Conservation (phyloP, 2,888 invertebrate species). For the Protonemura montana region DNA sequence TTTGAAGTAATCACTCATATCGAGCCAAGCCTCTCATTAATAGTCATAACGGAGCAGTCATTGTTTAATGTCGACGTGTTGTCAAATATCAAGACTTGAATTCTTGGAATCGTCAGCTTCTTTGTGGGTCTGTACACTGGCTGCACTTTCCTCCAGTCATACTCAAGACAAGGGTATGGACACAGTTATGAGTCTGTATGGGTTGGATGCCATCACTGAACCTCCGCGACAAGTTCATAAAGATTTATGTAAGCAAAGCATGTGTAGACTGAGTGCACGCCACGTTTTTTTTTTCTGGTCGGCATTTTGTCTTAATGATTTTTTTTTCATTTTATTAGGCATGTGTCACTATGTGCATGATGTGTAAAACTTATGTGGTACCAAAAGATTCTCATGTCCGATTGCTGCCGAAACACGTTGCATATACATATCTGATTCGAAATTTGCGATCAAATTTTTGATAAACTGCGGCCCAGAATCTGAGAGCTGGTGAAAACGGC, state of each 20-base stretch:
- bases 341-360: constrained; percentile 1
- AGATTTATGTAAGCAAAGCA: not conserved
- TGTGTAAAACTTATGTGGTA: not conserved
- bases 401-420: not conserved
- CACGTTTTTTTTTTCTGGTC: not conserved
- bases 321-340: not conserved
- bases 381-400: no score
- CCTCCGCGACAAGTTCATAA: not conserved
- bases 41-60: not conserved
- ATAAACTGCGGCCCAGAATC: not conserved
- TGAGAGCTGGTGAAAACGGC: not conserved
- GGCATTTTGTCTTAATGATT: not conserved
- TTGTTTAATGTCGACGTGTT: constrained; percentile 19
- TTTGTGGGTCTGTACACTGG: not conserved
- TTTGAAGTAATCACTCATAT: constrained; percentile 8
- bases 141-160: not conserved
- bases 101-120: not conserved
- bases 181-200: not conserved
- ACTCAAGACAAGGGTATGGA: not conserved
- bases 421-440: not conserved
- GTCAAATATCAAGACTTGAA: not conserved
- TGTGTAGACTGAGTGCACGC: not conserved
- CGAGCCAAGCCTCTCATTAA: constrained; percentile 18
- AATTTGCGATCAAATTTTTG: not conserved
- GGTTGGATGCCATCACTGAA: no score